Percentiles rank a stretch among this genome's conserved stretches.
Conservation (phyloP, 92 coral and sea anemone genomes). For the Parazoanthus atlanticus region DNA sequence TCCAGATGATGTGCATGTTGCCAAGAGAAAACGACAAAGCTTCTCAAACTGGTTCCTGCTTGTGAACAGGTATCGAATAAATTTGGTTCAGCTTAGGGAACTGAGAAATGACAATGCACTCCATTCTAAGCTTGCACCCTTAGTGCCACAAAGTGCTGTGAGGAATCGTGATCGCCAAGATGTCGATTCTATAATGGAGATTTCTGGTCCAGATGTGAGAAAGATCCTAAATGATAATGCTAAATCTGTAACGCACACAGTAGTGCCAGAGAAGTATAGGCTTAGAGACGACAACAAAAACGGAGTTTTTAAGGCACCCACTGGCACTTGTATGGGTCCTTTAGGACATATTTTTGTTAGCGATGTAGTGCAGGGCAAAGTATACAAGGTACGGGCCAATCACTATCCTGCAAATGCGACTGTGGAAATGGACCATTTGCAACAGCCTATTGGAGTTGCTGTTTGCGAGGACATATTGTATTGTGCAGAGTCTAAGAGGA, state of each 20-base stretch:
- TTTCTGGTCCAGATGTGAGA: conserved; percentile 10
- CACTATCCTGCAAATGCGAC: conserved; percentile 68
- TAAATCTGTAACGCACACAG: conserved; percentile 57
- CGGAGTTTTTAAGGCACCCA: conserved; percentile 60
- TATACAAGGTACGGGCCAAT: conserved; percentile 61
- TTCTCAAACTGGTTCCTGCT: conserved; percentile 64
- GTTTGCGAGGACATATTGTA: conserved; percentile 54
- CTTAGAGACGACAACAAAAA: conserved; percentile 71
- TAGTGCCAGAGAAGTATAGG: conserved; percentile 68
- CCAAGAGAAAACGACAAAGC: conserved; percentile 58
- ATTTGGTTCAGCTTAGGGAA: conserved; percentile 51
- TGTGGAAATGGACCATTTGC: conserved; percentile 59
- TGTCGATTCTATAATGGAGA: conserved; percentile 15
- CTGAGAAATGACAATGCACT: conserved; percentile 5
- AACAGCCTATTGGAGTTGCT: conserved; percentile 63
- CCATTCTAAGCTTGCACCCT: conserved; percentile 21
- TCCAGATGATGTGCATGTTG: conserved; percentile 63
- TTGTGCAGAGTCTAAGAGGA: conserved; percentile 55
- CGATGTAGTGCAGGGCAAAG: conserved; percentile 53
- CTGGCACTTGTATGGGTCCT: conserved; percentile 55
- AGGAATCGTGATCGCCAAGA: conserved; percentile 69
- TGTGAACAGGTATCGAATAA: conserved; percentile 52
- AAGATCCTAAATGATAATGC: conserved; percentile 51
- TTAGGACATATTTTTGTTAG: conserved; percentile 54
- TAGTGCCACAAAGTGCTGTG: conserved; percentile 53